Conservation (phyloP, 2,113 vertebrate genomes). For the Amia ocellicauda region DNA sequence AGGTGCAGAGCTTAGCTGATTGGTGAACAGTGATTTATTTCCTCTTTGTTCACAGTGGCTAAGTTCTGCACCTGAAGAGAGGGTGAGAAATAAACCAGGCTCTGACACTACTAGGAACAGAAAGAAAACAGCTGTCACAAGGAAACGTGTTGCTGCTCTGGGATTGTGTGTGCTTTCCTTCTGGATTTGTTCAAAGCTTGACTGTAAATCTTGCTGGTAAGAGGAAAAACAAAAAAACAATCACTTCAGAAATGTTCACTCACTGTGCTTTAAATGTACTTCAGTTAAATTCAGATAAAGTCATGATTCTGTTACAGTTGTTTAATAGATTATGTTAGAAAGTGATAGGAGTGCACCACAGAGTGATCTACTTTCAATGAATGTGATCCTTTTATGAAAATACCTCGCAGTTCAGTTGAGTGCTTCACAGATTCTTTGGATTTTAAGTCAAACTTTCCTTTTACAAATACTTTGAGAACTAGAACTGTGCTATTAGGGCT, state of each 20-base stretch:
- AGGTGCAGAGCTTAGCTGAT: slow-evolving; percentile 99
- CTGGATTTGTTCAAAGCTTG: not conserved
- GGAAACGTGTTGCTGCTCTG: slow-evolving; percentile 8
- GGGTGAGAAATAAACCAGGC: slow-evolving; percentile 58
- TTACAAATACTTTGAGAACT: no score
- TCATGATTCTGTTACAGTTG: no score
- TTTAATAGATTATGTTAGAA: not conserved
- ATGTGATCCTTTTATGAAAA: no score
- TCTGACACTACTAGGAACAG: slow-evolving; percentile 14
- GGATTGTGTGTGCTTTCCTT: not conserved
- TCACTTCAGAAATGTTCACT: no score
- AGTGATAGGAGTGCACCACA: no score
- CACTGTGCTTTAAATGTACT: no score
- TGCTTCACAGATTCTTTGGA: no score
- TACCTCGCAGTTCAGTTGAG: no score
- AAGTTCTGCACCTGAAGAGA: slow-evolving; percentile 99
- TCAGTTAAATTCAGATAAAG: no score
- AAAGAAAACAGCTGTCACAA: not conserved
- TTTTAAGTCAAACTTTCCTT: no score
- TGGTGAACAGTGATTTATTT: slow-evolving; percentile 99
- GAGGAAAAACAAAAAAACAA: not conserved
- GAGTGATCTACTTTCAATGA: no score
- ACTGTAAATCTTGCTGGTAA: not conserved
- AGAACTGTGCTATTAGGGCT: no score
- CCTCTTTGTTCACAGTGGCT: slow-evolving; percentile 99